These are phyloP conservation scores for Lates japonicus DNA, from an alignment of 2,797 vertebrate species.

Conservation along the genomic window DNA sequence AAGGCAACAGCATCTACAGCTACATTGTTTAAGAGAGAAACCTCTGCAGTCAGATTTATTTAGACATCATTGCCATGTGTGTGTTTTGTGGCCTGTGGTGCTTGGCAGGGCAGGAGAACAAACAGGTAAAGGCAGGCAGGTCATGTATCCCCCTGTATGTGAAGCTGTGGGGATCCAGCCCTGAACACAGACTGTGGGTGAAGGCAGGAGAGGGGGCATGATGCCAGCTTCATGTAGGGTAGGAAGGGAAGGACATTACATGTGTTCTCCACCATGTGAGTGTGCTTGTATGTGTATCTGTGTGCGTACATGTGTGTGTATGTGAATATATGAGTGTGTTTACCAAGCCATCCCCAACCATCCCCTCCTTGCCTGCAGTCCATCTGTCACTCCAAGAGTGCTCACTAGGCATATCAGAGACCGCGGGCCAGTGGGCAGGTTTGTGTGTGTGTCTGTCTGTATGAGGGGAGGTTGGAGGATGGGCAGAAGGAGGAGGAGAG, in stretches of 20 bases:
- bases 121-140: constrained; percentile 57
- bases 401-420: constrained; percentile 63
- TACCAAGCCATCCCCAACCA: constrained; percentile 48
- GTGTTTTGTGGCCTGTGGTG: constrained; percentile 26
- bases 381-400: constrained; percentile 69
- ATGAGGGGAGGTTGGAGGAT: neutral
- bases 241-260: constrained; percentile 5
- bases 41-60: constrained; percentile 14
- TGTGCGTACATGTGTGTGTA: constrained; percentile 26
- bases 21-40: neutral
- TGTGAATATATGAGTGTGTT: constrained; percentile 46
- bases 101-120: constrained; percentile 28
- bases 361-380: constrained; percentile 47
- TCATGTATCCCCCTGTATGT: constrained; percentile 26
- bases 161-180: constrained; percentile 13
- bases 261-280: constrained; percentile 15
- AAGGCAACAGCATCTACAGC: neutral
- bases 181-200: constrained; percentile 2
- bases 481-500: neutral
- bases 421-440: constrained; percentile 46
- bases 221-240: constrained; percentile 23
- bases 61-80: constrained; percentile 1
- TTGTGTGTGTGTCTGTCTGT: constrained; percentile 23
- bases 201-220: constrained; percentile 9
- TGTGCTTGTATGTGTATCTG: constrained; percentile 3